Evolutionary conservation across 2,113 vertebrate species (phyloP).

Genomic region (Otolemur garnettii): DNA sequence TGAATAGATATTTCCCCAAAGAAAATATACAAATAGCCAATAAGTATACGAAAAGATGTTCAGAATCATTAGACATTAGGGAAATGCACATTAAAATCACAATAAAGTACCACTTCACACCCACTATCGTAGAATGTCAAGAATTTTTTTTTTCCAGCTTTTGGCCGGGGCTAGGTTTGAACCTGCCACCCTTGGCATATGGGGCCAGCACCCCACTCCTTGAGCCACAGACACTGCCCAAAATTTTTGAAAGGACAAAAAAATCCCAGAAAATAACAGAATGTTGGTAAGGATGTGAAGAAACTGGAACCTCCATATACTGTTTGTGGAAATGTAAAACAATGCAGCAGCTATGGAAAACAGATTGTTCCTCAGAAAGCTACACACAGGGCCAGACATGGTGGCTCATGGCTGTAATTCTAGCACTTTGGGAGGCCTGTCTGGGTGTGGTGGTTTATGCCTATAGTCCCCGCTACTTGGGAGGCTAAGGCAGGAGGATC

Average conservation of each 20-base stretch:
- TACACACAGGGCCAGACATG: background rate
- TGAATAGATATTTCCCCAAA: background rate
- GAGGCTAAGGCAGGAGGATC: too few relatives aligned
- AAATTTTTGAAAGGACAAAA: background rate
- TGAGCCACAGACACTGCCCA: too few relatives aligned
- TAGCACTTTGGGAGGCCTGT: too few relatives aligned
- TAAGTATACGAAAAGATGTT: background rate
- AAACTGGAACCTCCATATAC: background rate
- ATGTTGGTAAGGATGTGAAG: background rate
- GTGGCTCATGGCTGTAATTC: too few relatives aligned
- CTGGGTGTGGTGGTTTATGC: too few relatives aligned
- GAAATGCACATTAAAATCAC: constrained; percentile 18
- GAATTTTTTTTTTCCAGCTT: background rate
- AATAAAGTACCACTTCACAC: background rate
- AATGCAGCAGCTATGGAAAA: background rate
- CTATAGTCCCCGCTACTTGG: too few relatives aligned
- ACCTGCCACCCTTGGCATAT: too few relatives aligned
- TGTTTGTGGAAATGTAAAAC: background rate
- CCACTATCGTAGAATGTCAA: background rate
- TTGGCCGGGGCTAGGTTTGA: too few relatives aligned
- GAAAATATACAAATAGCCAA: background rate
- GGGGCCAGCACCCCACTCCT: too few relatives aligned
- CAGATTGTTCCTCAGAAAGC: background rate
- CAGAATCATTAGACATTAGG: background rate
- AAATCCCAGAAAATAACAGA: background rate